Percentiles rank a stretch among this genome's conserved stretches.
These are phyloP conservation scores for Psilopogon haemacephalus DNA, from an alignment of 2,113 vertebrate species.

Conservation along the genomic window DNA sequence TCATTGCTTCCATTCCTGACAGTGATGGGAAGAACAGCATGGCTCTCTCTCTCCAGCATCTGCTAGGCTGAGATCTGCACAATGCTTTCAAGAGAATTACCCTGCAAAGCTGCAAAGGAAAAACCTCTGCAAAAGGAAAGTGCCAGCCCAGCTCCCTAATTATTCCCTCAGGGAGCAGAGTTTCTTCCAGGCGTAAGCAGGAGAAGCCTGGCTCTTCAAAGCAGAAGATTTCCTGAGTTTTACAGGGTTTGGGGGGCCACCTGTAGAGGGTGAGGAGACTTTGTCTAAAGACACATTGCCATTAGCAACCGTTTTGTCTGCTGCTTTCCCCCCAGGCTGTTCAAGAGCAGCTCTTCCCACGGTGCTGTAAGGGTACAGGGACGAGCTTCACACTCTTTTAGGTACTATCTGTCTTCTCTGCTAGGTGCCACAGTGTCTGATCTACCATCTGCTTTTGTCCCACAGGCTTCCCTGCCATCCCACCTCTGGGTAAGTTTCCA, in stretches of 20 bases:
- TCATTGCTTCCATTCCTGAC: neutral
- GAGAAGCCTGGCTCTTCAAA: neutral
- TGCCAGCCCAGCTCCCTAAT: conserved; percentile 13
- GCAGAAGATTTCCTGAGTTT: neutral
- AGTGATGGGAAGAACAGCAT: neutral
- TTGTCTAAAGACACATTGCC: neutral
- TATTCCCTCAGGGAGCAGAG: conserved; percentile 34
- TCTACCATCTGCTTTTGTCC: conserved; percentile 15
- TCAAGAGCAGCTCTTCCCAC: neutral
- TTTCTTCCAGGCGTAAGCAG: neutral
- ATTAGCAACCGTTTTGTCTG: neutral
- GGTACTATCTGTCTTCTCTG: neutral
- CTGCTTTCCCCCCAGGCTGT: neutral
- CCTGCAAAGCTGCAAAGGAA: neutral
- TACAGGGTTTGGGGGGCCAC: neutral
- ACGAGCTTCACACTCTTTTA: neutral
- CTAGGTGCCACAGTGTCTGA: neutral
- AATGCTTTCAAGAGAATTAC: neutral
- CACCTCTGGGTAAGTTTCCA: neutral
- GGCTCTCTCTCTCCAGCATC: neutral
- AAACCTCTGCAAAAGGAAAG: conserved; percentile 3
- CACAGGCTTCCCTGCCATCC: neutral
- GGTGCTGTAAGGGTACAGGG: accelerated
- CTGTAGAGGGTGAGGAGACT: neutral
- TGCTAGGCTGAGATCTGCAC: neutral